These are phyloP conservation scores for Triplophysa bombifrons DNA, from an alignment of 2,797 vertebrate species.

Conservation along the genomic window DNA sequence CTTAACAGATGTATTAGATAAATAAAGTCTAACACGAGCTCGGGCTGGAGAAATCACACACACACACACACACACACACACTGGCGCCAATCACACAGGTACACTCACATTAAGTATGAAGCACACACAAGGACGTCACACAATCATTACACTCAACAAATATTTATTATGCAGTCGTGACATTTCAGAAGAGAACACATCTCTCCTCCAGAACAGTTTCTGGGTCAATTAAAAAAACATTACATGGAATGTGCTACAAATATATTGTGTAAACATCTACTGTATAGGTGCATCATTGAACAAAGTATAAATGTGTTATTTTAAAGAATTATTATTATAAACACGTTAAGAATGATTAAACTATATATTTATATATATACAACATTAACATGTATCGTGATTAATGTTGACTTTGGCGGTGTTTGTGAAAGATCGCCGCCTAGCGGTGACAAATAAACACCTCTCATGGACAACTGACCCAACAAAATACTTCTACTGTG, in stretches of 20 bases:
- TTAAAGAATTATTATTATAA: no score
- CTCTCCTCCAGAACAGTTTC: neutral
- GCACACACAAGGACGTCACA: neutral
- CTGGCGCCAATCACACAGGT: conserved; percentile 30
- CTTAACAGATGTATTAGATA: neutral
- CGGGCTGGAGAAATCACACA: neutral
- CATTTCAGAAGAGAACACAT: neutral
- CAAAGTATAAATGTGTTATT: no score
- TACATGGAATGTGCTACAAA: neutral
- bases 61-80: neutral
- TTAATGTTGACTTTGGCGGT: neutral
- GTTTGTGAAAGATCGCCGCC: conserved; percentile 52
- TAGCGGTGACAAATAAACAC: conserved; percentile 45
- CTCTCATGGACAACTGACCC: neutral
- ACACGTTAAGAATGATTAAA: no score
- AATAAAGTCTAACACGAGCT: neutral
- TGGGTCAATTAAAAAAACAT: neutral
- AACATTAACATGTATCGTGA: neutral
- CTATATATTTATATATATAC: no score
- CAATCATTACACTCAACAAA: neutral
- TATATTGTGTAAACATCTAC: no score
- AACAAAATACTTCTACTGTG: neutral
- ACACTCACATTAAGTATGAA: conserved; percentile 6
- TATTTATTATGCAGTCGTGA: conserved; percentile 12
- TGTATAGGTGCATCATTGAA: no score